Percentiles rank a stretch among this genome's conserved stretches.
These are phyloP conservation scores for Heterodera carotae DNA, from an alignment of 1,140 invertebrate species.

Conservation along the genomic window DNA sequence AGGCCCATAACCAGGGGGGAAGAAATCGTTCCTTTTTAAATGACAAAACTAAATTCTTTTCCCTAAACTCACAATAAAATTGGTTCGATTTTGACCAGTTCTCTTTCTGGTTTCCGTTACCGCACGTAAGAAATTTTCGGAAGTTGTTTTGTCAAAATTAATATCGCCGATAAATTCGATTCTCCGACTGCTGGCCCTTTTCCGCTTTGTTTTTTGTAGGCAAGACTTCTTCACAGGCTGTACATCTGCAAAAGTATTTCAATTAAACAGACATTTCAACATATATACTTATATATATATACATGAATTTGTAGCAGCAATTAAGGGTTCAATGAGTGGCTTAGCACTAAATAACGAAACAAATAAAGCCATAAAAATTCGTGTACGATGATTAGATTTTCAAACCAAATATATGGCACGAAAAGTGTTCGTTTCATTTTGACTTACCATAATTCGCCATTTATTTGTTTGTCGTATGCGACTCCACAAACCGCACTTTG, in stretches of 20 bases:
- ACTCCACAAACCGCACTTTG: neutral
- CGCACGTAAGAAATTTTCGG: neutral
- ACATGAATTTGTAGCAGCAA: too few species aligned
- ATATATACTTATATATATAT: too few species aligned
- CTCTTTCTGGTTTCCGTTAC: neutral
- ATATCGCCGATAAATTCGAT: neutral
- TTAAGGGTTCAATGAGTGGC: too few species aligned
- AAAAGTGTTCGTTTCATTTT: too few species aligned
- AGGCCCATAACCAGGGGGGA: too few species aligned
- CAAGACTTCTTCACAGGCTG: neutral
- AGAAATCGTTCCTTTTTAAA: too few species aligned
- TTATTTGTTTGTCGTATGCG: neutral
- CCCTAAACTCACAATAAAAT: conserved; percentile 5
- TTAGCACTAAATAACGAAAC: too few species aligned
- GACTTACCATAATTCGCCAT: neutral
- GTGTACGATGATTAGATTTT: too few species aligned
- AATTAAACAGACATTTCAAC: neutral
- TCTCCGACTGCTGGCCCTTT: neutral
- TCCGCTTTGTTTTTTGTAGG: neutral
- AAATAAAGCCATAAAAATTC: too few species aligned
- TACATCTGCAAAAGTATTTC: neutral
- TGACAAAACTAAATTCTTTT: too few species aligned
- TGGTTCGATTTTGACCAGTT: neutral
- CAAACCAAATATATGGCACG: too few species aligned
- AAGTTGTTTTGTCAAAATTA: neutral